phyloP scores from a whole-genome alignment of 2,113 vertebrate species.

The Falcunculus frontatus region DNA sequence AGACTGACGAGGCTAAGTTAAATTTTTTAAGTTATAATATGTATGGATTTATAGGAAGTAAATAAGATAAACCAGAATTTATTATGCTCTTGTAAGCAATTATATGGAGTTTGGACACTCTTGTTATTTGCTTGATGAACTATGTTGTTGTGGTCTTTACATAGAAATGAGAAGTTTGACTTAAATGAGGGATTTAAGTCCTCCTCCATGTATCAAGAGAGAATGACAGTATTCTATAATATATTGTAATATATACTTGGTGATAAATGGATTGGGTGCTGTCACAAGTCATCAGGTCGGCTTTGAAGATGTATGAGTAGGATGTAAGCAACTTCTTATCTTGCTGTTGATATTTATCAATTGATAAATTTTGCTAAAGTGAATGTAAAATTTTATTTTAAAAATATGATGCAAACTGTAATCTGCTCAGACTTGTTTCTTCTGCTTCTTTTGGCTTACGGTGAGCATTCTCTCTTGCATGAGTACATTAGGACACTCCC shows the following conservation, averaged over 20 bases:
- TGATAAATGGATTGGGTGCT: constrained; percentile 56
- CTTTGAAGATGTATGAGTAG: constrained; percentile 41
- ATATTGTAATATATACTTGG: constrained; percentile 44
- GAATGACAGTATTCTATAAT: constrained; percentile 44
- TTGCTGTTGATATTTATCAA: constrained; percentile 21
- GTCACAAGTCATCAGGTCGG: constrained; percentile 41
- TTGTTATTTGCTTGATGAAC: constrained; percentile 32
- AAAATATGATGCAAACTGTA: constrained; percentile 17
- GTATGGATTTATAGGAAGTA: background rate
- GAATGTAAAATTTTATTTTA: constrained; percentile 22
- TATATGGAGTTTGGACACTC: background rate
- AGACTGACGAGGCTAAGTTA: background rate
- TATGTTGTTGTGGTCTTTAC: constrained; percentile 23
- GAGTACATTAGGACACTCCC: background rate
- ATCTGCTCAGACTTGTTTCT: background rate
- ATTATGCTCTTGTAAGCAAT: background rate
- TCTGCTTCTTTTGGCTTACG: background rate
- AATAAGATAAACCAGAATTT: constrained; percentile 5
- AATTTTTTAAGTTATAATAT: background rate
- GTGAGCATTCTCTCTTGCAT: background rate
- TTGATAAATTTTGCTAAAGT: constrained; percentile 45
- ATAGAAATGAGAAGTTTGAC: constrained; percentile 22
- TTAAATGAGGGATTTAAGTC: constrained; percentile 47
- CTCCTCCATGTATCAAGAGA: constrained; percentile 17
- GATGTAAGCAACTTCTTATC: constrained; percentile 37